Evolutionary conservation across 2,113 vertebrate species (phyloP), one percentile per base, ranked within the genome.

Genomic region (Cyanocitta stelleri): DNA sequence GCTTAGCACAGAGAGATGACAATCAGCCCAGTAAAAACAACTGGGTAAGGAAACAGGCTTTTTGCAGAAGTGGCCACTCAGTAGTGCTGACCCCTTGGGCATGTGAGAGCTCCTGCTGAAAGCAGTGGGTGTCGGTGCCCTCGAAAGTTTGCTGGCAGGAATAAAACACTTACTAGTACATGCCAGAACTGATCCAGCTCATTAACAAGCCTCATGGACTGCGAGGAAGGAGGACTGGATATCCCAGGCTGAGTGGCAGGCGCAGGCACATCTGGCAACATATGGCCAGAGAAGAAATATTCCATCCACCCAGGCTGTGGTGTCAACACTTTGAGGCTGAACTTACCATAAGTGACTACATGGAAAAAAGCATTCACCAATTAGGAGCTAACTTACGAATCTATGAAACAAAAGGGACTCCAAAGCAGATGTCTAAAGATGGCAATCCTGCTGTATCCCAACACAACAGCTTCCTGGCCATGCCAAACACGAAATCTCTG

Each of bases 361-460:
- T 13, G 30, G 86, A 97, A 94, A 94, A 95, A 82, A 62, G 4
- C 79, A 48, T 71, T 90, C 79, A 52, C 39, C 44, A 64, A 2
- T 59, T 93, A 86, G 52, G 44, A 90, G 39, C 68, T 84, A 77
- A 69, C 23, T 89, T 55, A 62, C 1, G 1, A 63, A 69, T 37
- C 37, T 56, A 89, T 89, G 51, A 84, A 71, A 78, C 39, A 30
- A 13, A 73, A 2, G 6, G 62, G 39, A 62, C 49, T 96, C 44
- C 48, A 71, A 71, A 90, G 13, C 52, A 95, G 55, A 90, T 92
- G 91, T 84, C 95, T 95, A 93, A 95, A 95, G 83, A 92, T 90
- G 83, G 91, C 80, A 94, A 89, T 77, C 68, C 11, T 13, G 30
- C 51, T 58, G 37, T 88, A 62, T 86, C 88, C 68, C 80, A 81